Conservation (phyloP, 2,888 invertebrate species). For the Drosophila longiperda region DNA sequence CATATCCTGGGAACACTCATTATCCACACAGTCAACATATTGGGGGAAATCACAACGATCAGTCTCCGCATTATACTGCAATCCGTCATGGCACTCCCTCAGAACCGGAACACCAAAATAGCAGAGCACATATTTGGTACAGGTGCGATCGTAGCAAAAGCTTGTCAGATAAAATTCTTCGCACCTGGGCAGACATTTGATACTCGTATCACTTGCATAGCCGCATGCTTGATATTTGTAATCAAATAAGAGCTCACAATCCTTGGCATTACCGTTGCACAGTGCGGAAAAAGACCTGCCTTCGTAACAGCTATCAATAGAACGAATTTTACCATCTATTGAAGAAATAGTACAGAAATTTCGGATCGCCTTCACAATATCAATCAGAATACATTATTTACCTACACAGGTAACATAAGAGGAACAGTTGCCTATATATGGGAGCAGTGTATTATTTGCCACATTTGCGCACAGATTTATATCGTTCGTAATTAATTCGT, state of each 20-base stretch:
- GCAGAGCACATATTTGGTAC: constrained; percentile 81
- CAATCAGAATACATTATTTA: constrained; percentile 8
- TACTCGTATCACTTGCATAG: accelerated
- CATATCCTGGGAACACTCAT: constrained; percentile 69
- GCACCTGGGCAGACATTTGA: constrained; percentile 51
- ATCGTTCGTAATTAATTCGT: constrained; percentile 17
- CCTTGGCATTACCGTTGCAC: accelerated
- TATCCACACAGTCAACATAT: constrained; percentile 81
- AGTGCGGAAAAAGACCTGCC: accelerated
- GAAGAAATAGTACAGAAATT: not conserved
- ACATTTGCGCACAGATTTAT: constrained; percentile 62
- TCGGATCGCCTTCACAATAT: not conserved
- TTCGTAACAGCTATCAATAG: constrained; percentile 42
- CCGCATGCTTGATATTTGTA: constrained; percentile 43
- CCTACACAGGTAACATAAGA: constrained; percentile 65
- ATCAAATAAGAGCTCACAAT: constrained; percentile 45
- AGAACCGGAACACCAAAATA: constrained; percentile 72
- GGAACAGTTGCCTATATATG: constrained; percentile 55
- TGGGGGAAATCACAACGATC: constrained; percentile 82
- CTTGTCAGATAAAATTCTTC: constrained; percentile 40
- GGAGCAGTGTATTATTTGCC: constrained; percentile 53
- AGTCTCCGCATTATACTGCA: constrained; percentile 81
- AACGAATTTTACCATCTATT: constrained; percentile 7
- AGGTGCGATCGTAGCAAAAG: constrained; percentile 80
- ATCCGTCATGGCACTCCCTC: constrained; percentile 74